Evolutionary conservation across 2,888 invertebrate genomes (phyloP), one percentile per base, ranked within the genome.

Genomic region (Eumacrocentrus americanus): DNA sequence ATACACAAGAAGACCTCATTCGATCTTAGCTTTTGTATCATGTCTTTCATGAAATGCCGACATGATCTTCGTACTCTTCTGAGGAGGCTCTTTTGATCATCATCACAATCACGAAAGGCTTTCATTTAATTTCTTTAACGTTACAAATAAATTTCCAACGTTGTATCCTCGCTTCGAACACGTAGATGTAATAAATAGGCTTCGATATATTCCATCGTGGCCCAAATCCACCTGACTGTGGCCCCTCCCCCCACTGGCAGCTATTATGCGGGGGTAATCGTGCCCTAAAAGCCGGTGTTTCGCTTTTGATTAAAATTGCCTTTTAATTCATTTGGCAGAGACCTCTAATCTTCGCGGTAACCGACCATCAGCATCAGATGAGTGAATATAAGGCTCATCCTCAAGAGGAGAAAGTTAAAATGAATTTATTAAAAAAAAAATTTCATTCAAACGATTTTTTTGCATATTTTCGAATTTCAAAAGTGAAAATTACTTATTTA

Each of bases 281-380:
- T 71, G 76, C 14, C 73, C 78, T 80, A 78, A 79, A 80, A 78
- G 77, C 76, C 76, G 75, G 73, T 77, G 74, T 73, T 73, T 29
- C 73, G 74, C 76, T 80, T 80, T 80, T 80, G 80, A 80, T 81
- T 80, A 81, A 81, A 81, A 80, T 80, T 80, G 78, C 72, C 79
- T 80, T 81, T 81, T 79, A 80, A 81, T 81, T 80, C 79, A 80
- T 81, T 81, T 79, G 80, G 73, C 76, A 77, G 79, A 29, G 29
- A 29, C 76, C 80, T 81, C 79, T 81, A 81, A 81, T 81, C 80
- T 80, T 70, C 29, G 29, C 29, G 29, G 73, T 61, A 74, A 70
- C 76, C 73, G 72, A 70, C 70, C 77, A 78, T 78, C 77, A 76
- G 73, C 69, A 70, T 68, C 63, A 64, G 29, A 29, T 29, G 5